Conservation (phyloP, 2,888 invertebrate species). For the Pomacea canaliculata region DNA sequence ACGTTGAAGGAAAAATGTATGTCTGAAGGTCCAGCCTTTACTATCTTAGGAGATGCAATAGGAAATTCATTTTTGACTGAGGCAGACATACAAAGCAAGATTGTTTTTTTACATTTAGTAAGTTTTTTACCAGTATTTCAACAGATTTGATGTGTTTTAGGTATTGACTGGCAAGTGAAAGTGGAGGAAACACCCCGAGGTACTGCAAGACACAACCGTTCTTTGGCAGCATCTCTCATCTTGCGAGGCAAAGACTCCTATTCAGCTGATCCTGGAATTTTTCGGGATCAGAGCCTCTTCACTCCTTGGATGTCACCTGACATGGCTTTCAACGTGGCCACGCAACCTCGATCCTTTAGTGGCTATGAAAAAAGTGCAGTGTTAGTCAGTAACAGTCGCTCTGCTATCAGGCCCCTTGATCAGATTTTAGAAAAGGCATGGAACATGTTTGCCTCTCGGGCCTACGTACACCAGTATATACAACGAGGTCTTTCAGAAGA, state of each 20-base stretch:
- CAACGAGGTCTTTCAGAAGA: conserved; percentile 67
- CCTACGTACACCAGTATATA: conserved; percentile 70
- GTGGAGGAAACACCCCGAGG: conserved; percentile 44
- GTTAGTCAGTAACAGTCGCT: conserved; percentile 66
- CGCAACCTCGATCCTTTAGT: conserved; percentile 58
- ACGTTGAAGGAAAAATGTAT: too few relatives aligned
- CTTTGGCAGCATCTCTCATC: conserved; percentile 59
- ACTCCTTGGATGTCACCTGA: conserved; percentile 58
- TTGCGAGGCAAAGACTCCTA: conserved; percentile 59
- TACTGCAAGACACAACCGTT: conserved; percentile 49
- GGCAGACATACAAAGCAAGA: background rate
- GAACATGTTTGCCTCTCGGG: conserved; percentile 69
- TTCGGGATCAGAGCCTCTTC: conserved; percentile 59
- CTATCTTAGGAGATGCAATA: too few relatives aligned
- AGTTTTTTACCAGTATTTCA: background rate
- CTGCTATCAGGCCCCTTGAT: conserved; percentile 59
- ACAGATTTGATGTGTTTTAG: conserved; percentile 41
- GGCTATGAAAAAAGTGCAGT: conserved; percentile 66
- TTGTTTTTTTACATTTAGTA: background rate
- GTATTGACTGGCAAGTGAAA: conserved; percentile 66
- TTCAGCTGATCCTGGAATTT: conserved; percentile 47
- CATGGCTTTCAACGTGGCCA: conserved; percentile 45
- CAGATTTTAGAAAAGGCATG: conserved; percentile 67
- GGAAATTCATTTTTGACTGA: too few relatives aligned
- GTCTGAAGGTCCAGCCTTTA: too few relatives aligned